These are phyloP conservation scores for Amyelois transitella DNA, from an alignment of 1,140 invertebrate species.

Conservation along the genomic window DNA sequence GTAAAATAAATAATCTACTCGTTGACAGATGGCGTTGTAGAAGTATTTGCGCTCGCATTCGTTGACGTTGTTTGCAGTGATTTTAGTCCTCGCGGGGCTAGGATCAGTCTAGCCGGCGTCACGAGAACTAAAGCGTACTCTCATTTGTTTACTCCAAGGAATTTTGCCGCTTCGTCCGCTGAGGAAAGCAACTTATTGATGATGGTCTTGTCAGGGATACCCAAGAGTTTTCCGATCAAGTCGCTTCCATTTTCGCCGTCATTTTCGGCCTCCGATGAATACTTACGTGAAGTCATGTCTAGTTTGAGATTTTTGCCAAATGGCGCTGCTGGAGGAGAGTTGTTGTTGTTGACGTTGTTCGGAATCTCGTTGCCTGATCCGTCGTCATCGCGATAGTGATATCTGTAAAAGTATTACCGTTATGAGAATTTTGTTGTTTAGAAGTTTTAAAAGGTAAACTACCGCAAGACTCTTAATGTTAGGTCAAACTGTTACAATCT, in stretches of 20 bases:
- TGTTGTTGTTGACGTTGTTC: constrained; percentile 74
- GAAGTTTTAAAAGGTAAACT: background rate
- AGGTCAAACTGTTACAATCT: too few species aligned
- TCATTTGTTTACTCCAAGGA: constrained; percentile 87
- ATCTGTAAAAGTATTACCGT: too few species aligned
- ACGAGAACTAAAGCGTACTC: constrained; percentile 72
- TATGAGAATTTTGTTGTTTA: constrained; percentile 5
- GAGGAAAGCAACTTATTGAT: constrained; percentile 90
- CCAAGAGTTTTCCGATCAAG: constrained; percentile 91
- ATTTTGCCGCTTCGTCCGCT: constrained; percentile 89
- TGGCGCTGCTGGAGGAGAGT: constrained; percentile 56
- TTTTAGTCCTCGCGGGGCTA: constrained; percentile 66
- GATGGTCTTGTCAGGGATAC: constrained; percentile 89
- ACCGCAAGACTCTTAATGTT: too few species aligned
- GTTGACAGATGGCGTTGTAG: constrained; percentile 55
- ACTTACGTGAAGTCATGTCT: constrained; percentile 65
- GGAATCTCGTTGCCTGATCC: constrained; percentile 66
- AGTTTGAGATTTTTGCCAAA: constrained; percentile 75
- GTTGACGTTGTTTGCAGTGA: constrained; percentile 24
- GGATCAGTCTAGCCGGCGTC: constrained; percentile 56
- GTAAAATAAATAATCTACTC: constrained; percentile 30
- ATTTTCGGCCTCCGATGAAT: constrained; percentile 62
- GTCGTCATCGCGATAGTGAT: constrained; percentile 57
- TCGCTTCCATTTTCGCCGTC: constrained; percentile 80
- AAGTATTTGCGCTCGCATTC: constrained; percentile 13